Conservation (phyloP, 1,140 invertebrate genomes). For the Cataglyphis hispanica region DNA sequence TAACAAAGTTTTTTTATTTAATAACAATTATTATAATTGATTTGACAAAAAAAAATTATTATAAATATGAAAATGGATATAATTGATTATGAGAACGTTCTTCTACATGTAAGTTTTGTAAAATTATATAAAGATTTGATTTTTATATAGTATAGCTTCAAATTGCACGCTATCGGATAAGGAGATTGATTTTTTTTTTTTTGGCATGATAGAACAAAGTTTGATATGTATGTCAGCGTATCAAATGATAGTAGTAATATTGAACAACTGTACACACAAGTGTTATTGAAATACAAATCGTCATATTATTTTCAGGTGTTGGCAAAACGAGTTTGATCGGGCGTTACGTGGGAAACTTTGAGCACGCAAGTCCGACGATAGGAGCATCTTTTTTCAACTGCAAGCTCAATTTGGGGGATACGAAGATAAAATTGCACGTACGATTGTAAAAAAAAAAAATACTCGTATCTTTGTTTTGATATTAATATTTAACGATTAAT, state of each 20-base stretch:
- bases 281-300: not conserved
- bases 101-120: not conserved
- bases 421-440: constrained; percentile 92
- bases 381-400: constrained; percentile 96
- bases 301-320: constrained; percentile 89
- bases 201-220: not conserved
- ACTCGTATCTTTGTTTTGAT: not conserved
- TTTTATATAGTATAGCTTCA: not conserved
- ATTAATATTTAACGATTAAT: not conserved
- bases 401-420: constrained; percentile 90
- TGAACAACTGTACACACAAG: not conserved
- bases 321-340: constrained; percentile 95
- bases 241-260: not conserved
- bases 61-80: not conserved
- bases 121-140: not conserved
- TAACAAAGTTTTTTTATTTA: not conserved
- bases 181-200: constrained; percentile 8
- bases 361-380: constrained; percentile 92
- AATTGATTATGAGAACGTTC: not conserved
- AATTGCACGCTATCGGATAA: constrained; percentile 3
- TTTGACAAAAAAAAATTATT: not conserved
- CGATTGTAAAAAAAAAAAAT: constrained; percentile 44
- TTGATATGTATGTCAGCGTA: not conserved
- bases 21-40: not conserved
- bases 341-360: constrained; percentile 93